A percentile compares a stretch with the other conserved stretches of the same genome.
Evolutionary conservation across 2,888 invertebrate genomes (phyloP).

Genomic region (Choristoneura rosaceana): DNA sequence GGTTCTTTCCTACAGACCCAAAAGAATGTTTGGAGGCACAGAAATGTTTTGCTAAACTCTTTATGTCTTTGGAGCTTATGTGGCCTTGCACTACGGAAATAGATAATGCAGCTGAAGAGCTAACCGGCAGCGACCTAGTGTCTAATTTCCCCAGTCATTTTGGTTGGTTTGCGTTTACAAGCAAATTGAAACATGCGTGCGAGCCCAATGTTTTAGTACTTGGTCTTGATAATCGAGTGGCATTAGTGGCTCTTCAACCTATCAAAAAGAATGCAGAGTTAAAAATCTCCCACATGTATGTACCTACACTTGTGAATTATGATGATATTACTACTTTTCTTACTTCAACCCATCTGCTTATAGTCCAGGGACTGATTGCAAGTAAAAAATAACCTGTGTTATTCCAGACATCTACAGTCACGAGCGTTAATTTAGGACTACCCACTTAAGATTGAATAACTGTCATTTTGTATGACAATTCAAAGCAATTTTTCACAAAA

Average conservation of each 20-base stretch:
- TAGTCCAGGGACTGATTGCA: too few species aligned
- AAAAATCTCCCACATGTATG: conserved; percentile 37
- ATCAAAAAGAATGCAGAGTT: conserved; percentile 38
- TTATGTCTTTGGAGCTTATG: conserved; percentile 43
- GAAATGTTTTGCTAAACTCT: conserved; percentile 45
- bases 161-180: conserved; percentile 39
- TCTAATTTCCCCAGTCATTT: not conserved
- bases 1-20: conserved; percentile 45
- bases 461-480: too few species aligned
- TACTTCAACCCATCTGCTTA: not conserved
- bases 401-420: too few species aligned
- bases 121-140: conserved; percentile 4
- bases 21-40: conserved; percentile 44
- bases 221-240: conserved; percentile 33
- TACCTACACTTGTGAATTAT: not conserved
- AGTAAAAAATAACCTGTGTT: too few species aligned
- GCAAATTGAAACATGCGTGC: conserved; percentile 36
- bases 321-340: not conserved
- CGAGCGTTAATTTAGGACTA: too few species aligned
- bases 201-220: conserved; percentile 36
- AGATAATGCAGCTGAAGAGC: conserved; percentile 18
- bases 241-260: conserved; percentile 32
- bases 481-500: too few species aligned
- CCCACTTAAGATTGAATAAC: too few species aligned
- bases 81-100: conserved; percentile 7